These are phyloP conservation scores for Eubasilissa splendida DNA, from an alignment of 2,888 invertebrate species.

Conservation along the genomic window DNA sequence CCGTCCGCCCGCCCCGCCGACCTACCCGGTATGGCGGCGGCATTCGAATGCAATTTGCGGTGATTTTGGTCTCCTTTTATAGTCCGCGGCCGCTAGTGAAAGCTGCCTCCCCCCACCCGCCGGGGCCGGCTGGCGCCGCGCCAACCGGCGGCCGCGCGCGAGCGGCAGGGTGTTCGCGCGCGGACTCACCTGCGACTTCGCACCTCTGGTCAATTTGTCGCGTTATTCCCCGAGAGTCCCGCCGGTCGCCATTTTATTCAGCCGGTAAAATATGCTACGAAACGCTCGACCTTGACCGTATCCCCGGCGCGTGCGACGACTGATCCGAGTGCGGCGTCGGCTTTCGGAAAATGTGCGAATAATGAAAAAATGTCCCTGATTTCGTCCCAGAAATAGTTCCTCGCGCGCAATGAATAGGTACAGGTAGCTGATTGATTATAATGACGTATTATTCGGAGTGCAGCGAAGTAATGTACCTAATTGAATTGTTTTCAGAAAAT, in stretches of 20 bases:
- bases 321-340: background rate
- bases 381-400: conserved; percentile 37
- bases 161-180: conserved; percentile 32
- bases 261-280: too few species aligned
- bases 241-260: background rate
- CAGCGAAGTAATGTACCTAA: too few species aligned
- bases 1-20: conserved; percentile 35
- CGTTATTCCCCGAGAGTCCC: background rate
- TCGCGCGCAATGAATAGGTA: background rate
- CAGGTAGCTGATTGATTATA: conserved; percentile 27
- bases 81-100: conserved; percentile 47
- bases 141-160: conserved; percentile 24
- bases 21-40: conserved; percentile 39
- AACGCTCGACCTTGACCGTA: too few species aligned
- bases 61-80: conserved; percentile 53
- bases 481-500: conserved; percentile 75
- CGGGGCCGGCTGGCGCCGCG: conserved; percentile 21
- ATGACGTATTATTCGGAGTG: background rate
- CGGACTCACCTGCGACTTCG: conserved; percentile 7
- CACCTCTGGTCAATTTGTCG: background rate
- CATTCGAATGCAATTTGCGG: conserved; percentile 49
- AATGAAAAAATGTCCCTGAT: conserved; percentile 36
- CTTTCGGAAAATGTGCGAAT: conserved; percentile 21
- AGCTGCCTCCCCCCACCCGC: conserved; percentile 39
- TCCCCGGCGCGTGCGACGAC: too few species aligned